Evolutionary conservation across 2,113 vertebrate genomes (phyloP).

Genomic region (Microcebus ravelobensis): DNA sequence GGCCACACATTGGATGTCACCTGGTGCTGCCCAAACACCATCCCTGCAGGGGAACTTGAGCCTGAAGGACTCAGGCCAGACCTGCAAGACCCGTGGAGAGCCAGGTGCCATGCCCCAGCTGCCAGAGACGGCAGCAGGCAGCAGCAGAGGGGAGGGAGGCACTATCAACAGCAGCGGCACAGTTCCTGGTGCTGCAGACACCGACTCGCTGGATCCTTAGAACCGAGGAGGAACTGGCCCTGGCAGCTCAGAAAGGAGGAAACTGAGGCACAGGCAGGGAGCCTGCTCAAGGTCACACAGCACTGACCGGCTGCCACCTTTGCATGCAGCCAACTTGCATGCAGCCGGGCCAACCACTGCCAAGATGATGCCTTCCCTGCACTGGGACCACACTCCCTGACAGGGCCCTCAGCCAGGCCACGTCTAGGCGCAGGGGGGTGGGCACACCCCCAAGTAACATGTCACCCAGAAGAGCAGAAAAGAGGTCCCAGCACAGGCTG

Average conservation of each 20-base stretch:
- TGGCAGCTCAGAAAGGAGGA: background rate
- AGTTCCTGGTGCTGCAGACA: rapidly evolving
- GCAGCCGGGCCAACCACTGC: background rate
- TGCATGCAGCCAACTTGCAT: background rate
- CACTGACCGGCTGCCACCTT: background rate
- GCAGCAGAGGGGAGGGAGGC: background rate
- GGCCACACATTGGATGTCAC: background rate
- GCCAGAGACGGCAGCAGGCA: background rate
- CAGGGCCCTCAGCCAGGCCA: background rate
- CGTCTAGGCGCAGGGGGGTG: background rate
- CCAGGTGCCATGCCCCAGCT: background rate
- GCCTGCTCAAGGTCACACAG: background rate
- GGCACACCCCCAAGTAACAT: background rate
- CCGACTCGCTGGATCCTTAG: rapidly evolving
- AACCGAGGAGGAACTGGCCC: background rate
- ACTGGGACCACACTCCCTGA: background rate
- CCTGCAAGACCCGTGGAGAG: background rate
- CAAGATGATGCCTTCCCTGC: rapidly evolving
- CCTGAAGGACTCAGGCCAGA: rapidly evolving
- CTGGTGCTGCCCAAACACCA: background rate
- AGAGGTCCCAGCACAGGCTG: rapidly evolving
- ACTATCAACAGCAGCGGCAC: rapidly evolving
- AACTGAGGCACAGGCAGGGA: background rate
- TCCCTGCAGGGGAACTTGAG: background rate
- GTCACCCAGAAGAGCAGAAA: background rate